Evolutionary conservation across 2,797 vertebrate genomes (phyloP).

Genomic region (Helarctos malayanus): DNA sequence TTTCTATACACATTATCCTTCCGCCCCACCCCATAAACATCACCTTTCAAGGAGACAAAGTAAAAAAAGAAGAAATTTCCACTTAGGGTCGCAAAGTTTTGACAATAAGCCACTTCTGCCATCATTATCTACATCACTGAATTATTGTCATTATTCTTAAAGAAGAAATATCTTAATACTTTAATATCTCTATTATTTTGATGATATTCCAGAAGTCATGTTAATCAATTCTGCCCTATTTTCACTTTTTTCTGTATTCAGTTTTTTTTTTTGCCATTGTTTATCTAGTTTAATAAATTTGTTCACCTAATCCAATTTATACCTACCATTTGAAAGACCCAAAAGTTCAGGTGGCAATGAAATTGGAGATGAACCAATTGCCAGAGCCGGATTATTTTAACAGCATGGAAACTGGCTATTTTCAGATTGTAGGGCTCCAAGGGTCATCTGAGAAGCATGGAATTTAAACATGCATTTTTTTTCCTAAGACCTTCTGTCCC

Average conservation of each 20-base stretch:
- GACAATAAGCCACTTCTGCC: constrained; percentile 3
- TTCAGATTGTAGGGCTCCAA: not conserved
- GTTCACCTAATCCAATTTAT: constrained; percentile 43
- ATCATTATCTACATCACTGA: not conserved
- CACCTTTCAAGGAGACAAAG: constrained; percentile 14
- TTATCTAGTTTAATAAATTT: constrained; percentile 51
- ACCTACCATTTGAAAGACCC: constrained; percentile 18
- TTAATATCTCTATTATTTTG: constrained; percentile 23
- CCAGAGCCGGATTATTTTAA: not conserved
- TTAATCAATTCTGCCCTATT: constrained; percentile 48
- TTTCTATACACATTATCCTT: constrained; percentile 18
- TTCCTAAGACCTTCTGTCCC: not conserved
- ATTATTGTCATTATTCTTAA: constrained; percentile 1
- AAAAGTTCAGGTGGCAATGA: constrained; percentile 1
- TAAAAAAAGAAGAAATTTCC: not conserved
- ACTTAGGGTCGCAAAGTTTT: not conserved
- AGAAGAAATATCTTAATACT: constrained; percentile 35
- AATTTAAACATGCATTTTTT: constrained; percentile 27
- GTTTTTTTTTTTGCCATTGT: constrained; percentile 25
- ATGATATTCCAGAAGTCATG: not conserved
- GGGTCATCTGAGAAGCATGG: not conserved
- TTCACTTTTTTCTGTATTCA: constrained; percentile 48
- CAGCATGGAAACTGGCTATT: not conserved
- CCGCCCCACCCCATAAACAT: not conserved
- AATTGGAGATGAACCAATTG: not conserved